These are phyloP conservation scores for Macrocentrus cingulum DNA, from an alignment of 1,140 invertebrate genomes.

Conservation along the genomic window DNA sequence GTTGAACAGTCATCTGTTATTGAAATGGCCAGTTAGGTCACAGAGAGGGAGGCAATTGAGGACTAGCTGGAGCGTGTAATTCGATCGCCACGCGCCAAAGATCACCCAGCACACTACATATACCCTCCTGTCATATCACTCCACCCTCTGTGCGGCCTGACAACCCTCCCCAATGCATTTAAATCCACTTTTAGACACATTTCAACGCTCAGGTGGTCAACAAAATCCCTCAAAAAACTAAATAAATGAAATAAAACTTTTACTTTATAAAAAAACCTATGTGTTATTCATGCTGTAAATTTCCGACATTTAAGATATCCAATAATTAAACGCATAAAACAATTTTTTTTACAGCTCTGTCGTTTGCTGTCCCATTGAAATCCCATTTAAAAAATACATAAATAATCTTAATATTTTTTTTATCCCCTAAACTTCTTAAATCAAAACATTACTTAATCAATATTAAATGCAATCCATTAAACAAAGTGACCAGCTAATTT, in stretches of 20 bases:
- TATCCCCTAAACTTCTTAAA: too few species aligned
- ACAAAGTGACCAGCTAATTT: too few species aligned
- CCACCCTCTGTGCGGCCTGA: neutral
- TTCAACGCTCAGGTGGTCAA: neutral
- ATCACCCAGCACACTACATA: conserved; percentile 24
- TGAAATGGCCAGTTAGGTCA: conserved; percentile 2
- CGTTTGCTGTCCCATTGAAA: too few species aligned
- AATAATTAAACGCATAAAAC: too few species aligned
- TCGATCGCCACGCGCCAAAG: conserved; percentile 30
- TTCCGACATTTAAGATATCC: too few species aligned
- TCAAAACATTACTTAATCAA: too few species aligned
- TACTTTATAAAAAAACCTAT: neutral
- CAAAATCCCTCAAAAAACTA: too few species aligned
- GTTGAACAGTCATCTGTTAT: conserved; percentile 1
- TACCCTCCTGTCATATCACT: conserved; percentile 14
- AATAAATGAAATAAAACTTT: conserved; percentile 3
- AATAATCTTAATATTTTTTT: too few species aligned
- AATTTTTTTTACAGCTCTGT: too few species aligned
- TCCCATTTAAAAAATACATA: too few species aligned
- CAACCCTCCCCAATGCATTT: conserved; percentile 28
- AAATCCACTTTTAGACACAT: conserved; percentile 35
- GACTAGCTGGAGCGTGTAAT: conserved; percentile 28
- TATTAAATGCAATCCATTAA: too few species aligned
- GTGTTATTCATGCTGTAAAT: neutral
- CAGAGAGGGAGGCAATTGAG: neutral